Evolutionary conservation across 2,888 invertebrate species (phyloP).

Genomic region (Bhutanitis thaidina): DNA sequence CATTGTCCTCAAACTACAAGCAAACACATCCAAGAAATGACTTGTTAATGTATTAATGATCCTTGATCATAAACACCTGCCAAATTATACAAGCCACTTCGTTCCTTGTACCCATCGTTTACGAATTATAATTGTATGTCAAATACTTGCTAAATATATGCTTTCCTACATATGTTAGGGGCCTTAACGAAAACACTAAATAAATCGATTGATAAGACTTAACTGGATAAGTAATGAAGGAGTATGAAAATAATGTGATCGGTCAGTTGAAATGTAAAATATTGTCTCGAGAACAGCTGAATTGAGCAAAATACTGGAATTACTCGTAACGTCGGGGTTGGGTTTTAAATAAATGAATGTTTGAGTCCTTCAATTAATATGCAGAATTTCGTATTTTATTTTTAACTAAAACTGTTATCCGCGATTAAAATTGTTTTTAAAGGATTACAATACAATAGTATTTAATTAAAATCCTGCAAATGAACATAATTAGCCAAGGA

Average conservation of each 20-base stretch:
- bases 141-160: no score
- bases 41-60: constrained; percentile 19
- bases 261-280: not conserved
- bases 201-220: constrained; percentile 17
- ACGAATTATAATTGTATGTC: not conserved
- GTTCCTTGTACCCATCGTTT: not conserved
- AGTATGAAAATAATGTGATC: constrained; percentile 16
- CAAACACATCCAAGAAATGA: constrained; percentile 18
- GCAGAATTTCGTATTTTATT: no score
- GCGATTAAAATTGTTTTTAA: no score
- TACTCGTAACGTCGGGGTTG: not conserved
- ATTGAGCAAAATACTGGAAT: not conserved
- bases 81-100: not conserved
- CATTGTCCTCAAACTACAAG: constrained; percentile 19
- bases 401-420: no score
- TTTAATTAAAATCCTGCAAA: no score
- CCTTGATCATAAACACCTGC: constrained; percentile 15
- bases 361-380: no score
- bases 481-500: no score
- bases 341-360: no score
- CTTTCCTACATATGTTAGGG: not conserved
- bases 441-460: no score
- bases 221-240: constrained; percentile 10
- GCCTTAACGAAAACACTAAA: constrained; percentile 16
- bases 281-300: constrained; percentile 8